Evolutionary conservation across 2,888 invertebrate species (phyloP), one percentile per base, ranked within the genome.

Genomic region (Netelia virgata): DNA sequence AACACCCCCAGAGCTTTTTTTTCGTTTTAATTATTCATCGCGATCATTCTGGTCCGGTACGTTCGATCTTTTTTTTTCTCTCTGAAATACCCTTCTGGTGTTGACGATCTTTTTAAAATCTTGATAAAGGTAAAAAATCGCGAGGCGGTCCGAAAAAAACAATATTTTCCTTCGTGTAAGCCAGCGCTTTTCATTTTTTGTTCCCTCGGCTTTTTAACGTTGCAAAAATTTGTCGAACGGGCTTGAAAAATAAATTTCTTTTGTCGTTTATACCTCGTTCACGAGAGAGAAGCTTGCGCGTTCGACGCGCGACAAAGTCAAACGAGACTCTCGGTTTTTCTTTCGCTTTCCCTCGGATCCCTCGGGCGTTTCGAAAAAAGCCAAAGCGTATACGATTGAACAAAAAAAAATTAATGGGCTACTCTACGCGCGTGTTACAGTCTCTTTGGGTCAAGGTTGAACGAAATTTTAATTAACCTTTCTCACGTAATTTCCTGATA

Each of bases 1-100:
- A 59, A 68, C 47, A 20, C n/a, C 23, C 47, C 18, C n/a, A 8
- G 8, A 16, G n/a, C 20, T 50, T 20, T 68, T n/a, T 76, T 36
- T 36, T 36, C 36, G 36, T 36, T 76, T 59, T 47, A 55, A 55
- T 57, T 43, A 68, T 76, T 76, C 47, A 66, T 36, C 76, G 16
- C 10, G 47, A 59, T 47, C 57, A 68, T 57, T 55, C 23, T 18
- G 6, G 23, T n/a, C 20, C n/a, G n/a, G 11, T 41, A 8, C n/a
- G n/a, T 14, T 10, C 28, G 3, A n/a, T 6, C 16, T 18, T 57
- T 57, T 57, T 57, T 9, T 18, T 18, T 16, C 3, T 47, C 2
- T 47, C 8, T 47, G 14, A 0, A 36, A 36, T 5, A 53, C 2
- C 53, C 14, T 14, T 14, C n/a, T n/a, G n/a, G 53, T 16, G 53